These are phyloP conservation scores for Caradrina clavipalpis DNA, from an alignment of 2,888 invertebrate species.

Conservation along the genomic window DNA sequence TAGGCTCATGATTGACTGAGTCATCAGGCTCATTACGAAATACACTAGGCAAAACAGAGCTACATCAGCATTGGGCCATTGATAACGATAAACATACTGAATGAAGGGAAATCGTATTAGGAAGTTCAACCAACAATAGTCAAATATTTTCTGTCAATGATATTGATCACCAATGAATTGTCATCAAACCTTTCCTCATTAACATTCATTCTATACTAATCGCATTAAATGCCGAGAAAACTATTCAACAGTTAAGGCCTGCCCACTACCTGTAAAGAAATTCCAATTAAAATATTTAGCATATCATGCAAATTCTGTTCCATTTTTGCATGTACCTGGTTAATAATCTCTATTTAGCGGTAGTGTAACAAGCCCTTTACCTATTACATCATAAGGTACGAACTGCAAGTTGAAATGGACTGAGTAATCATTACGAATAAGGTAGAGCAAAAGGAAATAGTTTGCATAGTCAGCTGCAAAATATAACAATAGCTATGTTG, in stretches of 20 bases:
- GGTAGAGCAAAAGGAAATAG: constrained; percentile 22
- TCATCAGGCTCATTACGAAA: too few relatives aligned
- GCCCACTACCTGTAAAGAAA: too few relatives aligned
- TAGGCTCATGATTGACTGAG: too few relatives aligned
- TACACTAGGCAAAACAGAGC: too few relatives aligned
- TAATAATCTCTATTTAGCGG: too few relatives aligned
- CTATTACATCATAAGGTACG: background rate
- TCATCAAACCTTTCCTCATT: background rate
- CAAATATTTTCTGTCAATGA: background rate
- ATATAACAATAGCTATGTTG: constrained; percentile 12
- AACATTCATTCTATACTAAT: background rate
- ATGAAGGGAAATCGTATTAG: background rate
- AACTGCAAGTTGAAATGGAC: background rate
- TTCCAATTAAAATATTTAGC: too few relatives aligned
- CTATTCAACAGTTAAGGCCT: background rate
- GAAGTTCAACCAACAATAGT: background rate
- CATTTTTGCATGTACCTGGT: too few relatives aligned
- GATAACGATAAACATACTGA: background rate
- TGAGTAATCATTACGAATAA: constrained; percentile 41
- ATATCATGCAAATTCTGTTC: too few relatives aligned
- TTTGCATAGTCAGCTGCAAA: constrained; percentile 29
- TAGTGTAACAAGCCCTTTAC: background rate
- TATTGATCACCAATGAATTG: background rate
- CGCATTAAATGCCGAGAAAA: background rate
- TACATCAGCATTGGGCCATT: too few relatives aligned